Conservation (phyloP, 2,888 invertebrate species). For the Synergus gifuensis region DNA sequence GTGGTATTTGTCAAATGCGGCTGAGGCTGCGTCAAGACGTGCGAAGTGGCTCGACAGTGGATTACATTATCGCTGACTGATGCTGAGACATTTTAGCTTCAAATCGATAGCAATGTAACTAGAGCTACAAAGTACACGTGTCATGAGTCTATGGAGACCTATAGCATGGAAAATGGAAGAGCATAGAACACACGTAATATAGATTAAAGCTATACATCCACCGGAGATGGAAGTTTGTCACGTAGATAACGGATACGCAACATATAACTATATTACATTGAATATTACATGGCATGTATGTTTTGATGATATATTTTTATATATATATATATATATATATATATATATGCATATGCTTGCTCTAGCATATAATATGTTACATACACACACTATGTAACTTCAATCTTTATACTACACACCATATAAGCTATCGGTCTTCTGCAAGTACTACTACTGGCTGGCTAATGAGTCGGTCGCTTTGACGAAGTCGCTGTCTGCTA, state of each 20-base stretch:
- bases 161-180: not conserved
- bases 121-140: conserved; percentile 27
- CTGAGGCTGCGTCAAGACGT: conserved; percentile 40
- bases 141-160: not conserved
- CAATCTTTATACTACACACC: not conserved
- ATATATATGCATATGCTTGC: too few species aligned
- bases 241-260: not conserved
- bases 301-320: too few species aligned
- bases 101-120: conserved; percentile 27
- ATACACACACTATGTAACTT: not conserved
- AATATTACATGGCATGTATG: too few species aligned
- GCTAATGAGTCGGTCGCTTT: conserved; percentile 69
- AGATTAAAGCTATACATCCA: not conserved
- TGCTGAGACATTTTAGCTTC: conserved; percentile 14
- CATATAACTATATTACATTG: not conserved
- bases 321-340: not conserved
- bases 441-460: conserved; percentile 49
- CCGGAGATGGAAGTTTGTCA: conserved; percentile 16
- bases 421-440: conserved; percentile 6
- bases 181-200: not conserved
- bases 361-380: not conserved
- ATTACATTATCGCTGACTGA: conserved; percentile 40
- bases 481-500: conserved; percentile 53
- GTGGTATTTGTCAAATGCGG: conserved; percentile 41
- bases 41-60: conserved; percentile 33